These are phyloP conservation scores for Pipistrellus pygmaeus DNA, from an alignment of 2,797 vertebrate genomes.

Conservation along the genomic window DNA sequence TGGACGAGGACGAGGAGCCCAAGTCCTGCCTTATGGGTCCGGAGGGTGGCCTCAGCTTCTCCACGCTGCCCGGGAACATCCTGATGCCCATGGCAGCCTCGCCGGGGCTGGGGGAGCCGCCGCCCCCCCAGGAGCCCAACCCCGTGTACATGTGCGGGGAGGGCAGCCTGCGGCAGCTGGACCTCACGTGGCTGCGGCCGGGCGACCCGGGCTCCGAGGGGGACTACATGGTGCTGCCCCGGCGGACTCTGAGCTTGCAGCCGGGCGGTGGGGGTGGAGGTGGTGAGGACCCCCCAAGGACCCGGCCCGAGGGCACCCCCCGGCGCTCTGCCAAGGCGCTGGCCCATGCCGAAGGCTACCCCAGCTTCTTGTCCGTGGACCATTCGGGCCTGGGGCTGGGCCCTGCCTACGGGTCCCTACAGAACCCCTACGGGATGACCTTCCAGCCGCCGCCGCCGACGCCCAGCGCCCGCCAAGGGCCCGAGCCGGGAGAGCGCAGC, in stretches of 20 bases:
- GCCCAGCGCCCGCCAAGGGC: conserved; percentile 91
- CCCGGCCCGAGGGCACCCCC: conserved; percentile 88
- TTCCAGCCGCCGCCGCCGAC: conserved; percentile 96
- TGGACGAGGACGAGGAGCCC: conserved; percentile 97
- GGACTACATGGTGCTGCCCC: conserved; percentile 98
- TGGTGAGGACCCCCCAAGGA: conserved; percentile 92
- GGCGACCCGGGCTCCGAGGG: conserved; percentile 93
- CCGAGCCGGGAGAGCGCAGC: conserved; percentile 95
- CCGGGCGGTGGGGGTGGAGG: conserved; percentile 92
- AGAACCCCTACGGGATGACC: conserved; percentile 96
- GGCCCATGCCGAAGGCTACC: conserved; percentile 93
- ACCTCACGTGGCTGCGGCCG: conserved; percentile 93
- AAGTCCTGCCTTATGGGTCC: conserved; percentile 93
- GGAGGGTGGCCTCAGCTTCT: conserved; percentile 94
- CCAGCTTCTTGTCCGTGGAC: conserved; percentile 93
- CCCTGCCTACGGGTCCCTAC: conserved; percentile 94
- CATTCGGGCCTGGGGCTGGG: conserved; percentile 95
- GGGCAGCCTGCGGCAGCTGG: conserved; percentile 91
- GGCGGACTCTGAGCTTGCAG: conserved; percentile 96
- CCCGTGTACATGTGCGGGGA: conserved; percentile 97
- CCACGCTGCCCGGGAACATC: conserved; percentile 96
- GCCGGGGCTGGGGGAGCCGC: conserved; percentile 93
- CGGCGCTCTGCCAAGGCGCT: conserved; percentile 89
- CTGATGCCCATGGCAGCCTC: conserved; percentile 94
- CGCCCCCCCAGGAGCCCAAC: conserved; percentile 93